Conservation (phyloP, 2,888 invertebrate genomes). For the Calameuta filiformis region DNA sequence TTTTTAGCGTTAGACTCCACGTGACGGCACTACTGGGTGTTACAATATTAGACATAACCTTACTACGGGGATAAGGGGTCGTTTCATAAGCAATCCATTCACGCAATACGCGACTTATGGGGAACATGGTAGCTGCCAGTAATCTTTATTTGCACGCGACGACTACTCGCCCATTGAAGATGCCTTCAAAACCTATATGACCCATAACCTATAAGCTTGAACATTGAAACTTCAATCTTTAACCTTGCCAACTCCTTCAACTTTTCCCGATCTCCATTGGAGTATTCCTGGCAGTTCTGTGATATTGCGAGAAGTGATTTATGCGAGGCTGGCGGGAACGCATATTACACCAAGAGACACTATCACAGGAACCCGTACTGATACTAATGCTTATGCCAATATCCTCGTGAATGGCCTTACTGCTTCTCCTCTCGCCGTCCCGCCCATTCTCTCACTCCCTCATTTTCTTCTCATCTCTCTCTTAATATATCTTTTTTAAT, state of each 20-base stretch:
- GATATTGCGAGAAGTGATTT: constrained; percentile 62
- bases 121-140: background rate
- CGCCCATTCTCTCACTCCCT: constrained; percentile 20
- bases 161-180: background rate
- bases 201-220: background rate
- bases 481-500: background rate
- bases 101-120: background rate
- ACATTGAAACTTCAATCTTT: background rate
- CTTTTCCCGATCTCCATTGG: background rate
- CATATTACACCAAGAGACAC: constrained; percentile 53
- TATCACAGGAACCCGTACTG: constrained; percentile 13
- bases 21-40: background rate
- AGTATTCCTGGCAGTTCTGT: constrained; percentile 34
- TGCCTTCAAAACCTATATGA: background rate
- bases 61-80: background rate
- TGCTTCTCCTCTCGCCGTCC: constrained; percentile 15
- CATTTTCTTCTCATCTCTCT: constrained; percentile 10
- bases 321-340: constrained; percentile 53
- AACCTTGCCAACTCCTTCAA: background rate
- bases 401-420: constrained; percentile 30
- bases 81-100: background rate
- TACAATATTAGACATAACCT: background rate
- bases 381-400: constrained; percentile 53
- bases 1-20: background rate
- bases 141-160: background rate